Percentiles rank a stretch among this genome's conserved stretches.
Conservation (phyloP, 1,140 invertebrate species). For the Tetranychus urticae region DNA sequence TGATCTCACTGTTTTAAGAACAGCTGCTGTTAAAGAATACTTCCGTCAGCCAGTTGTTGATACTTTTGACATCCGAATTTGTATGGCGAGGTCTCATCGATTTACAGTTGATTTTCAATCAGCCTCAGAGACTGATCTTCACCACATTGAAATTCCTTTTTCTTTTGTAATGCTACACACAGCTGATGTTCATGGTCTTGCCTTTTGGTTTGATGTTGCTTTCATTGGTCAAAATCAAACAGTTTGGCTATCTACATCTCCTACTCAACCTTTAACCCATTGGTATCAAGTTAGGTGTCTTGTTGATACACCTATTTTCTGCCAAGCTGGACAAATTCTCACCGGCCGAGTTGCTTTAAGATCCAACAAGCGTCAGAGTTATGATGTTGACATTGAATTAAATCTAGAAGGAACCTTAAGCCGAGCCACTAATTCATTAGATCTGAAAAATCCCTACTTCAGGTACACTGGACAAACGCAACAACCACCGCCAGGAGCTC, state of each 20-base stretch:
- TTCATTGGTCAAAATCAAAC: conserved; percentile 72
- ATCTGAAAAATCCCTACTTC: conserved; percentile 98
- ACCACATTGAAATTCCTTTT: conserved; percentile 82
- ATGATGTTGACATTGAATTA: conserved; percentile 92
- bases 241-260: conserved; percentile 92
- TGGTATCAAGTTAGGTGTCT: conserved; percentile 99
- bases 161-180: conserved; percentile 77
- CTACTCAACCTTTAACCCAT: conserved; percentile 93
- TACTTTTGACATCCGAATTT: conserved; percentile 94
- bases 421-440: conserved; percentile 62
- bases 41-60: conserved; percentile 97
- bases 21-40: conserved; percentile 85
- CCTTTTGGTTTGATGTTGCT: conserved; percentile 99
- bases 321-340: conserved; percentile 74
- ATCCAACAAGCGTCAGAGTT: conserved; percentile 91
- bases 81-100: conserved; percentile 76
- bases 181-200: conserved; percentile 84
- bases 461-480: conserved; percentile 26
- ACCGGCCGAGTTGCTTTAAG: conserved; percentile 63
- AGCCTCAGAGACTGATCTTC: conserved; percentile 77
- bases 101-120: conserved; percentile 87
- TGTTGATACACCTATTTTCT: conserved; percentile 73
- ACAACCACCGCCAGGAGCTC: conserved; percentile 48
- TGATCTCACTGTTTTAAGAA: conserved; percentile 65
- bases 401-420: conserved; percentile 62